Percentiles rank a stretch among this genome's conserved stretches.
phyloP scores from a whole-genome alignment of 2,113 vertebrate species.

The Aptenodytes patagonicus region DNA sequence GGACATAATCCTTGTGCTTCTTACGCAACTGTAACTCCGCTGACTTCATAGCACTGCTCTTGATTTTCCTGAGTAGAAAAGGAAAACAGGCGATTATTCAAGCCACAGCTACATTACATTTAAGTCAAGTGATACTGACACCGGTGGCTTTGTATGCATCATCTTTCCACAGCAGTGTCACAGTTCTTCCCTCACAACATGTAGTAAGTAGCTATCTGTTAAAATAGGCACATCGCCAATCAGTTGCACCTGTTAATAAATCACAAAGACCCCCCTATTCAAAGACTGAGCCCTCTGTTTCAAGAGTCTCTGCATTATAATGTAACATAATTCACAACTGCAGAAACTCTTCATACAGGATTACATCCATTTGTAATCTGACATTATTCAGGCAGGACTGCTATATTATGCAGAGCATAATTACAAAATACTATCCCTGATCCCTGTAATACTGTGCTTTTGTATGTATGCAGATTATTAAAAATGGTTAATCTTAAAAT shows the following conservation, averaged over 20 bases:
- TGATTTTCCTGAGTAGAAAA: not conserved
- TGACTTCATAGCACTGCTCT: not conserved
- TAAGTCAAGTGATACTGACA: not conserved
- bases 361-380: conserved; percentile 63
- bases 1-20: not conserved
- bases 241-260: conserved; percentile 41
- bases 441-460: conserved; percentile 47
- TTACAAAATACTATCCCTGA: conserved; percentile 51
- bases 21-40: not conserved
- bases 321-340: conserved; percentile 37
- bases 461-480: conserved; percentile 66
- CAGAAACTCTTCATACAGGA: conserved; percentile 56
- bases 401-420: conserved; percentile 63
- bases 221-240: conserved; percentile 6
- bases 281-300: conserved; percentile 3
- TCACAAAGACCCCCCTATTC: not conserved
- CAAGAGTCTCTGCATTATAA: conserved; percentile 30
- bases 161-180: not conserved
- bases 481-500: conserved; percentile 73
- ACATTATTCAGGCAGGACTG: conserved; percentile 69
- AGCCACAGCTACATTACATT: not conserved
- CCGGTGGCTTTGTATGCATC: not conserved
- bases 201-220: not conserved
- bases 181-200: not conserved
- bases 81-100: not conserved